Conservation (phyloP, 1,140 invertebrate genomes). For the Heliconius congener region DNA sequence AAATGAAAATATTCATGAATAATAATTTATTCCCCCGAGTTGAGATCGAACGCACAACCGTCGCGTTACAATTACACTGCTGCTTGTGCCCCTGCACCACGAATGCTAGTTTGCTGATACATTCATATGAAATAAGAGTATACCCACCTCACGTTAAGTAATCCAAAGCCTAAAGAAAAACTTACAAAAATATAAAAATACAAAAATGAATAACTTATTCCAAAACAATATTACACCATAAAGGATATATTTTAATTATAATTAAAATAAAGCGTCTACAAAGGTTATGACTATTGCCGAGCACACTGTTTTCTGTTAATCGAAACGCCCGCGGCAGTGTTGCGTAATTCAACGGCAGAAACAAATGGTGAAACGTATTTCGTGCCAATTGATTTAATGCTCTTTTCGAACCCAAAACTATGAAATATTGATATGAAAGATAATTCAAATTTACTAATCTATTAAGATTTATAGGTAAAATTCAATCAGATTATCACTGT, state of each 20-base stretch:
- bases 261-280: not conserved
- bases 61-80: too few species aligned
- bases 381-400: slow-evolving; percentile 1
- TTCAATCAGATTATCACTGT: not conserved
- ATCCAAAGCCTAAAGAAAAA: too few species aligned
- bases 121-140: too few species aligned
- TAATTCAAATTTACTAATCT: not conserved
- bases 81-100: too few species aligned
- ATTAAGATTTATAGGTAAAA: not conserved
- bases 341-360: slow-evolving; percentile 7
- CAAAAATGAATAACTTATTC: not conserved
- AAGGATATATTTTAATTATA: not conserved
- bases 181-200: not conserved
- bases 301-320: slow-evolving; percentile 5
- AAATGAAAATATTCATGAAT: too few species aligned
- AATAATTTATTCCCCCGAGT: too few species aligned
- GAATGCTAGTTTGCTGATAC: too few species aligned
- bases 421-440: not conserved
- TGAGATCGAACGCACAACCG: too few species aligned
- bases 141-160: too few species aligned
- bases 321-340: slow-evolving; percentile 7
- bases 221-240: not conserved
- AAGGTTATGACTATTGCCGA: slow-evolving; percentile 3
- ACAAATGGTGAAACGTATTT: slow-evolving; percentile 3
- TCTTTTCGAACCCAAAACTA: not conserved